Evolutionary conservation across 2,888 invertebrate species (phyloP).

Genomic region (Dioctria linearis): DNA sequence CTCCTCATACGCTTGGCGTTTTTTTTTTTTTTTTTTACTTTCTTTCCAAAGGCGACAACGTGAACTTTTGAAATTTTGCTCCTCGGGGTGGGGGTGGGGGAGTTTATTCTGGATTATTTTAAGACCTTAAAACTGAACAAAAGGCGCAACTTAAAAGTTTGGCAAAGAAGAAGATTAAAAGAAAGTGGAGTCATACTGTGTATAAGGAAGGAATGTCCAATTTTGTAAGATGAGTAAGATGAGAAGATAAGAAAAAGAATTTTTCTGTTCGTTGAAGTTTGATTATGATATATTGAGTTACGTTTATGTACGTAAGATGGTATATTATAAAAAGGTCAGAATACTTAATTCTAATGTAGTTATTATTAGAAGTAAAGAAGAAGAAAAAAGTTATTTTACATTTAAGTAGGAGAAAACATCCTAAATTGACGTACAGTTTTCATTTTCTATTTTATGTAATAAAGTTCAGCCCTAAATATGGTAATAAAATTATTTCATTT

Average conservation of each 20-base stretch:
- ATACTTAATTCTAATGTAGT: no score
- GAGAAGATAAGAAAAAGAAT: not conserved
- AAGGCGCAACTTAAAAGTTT: slow-evolving; percentile 21
- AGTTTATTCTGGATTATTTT: slow-evolving; percentile 14
- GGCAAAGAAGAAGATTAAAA: slow-evolving; percentile 8
- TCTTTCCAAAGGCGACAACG: not conserved
- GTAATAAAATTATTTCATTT: no score
- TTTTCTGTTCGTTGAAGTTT: not conserved
- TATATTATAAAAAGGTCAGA: no score
- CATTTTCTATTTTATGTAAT: no score
- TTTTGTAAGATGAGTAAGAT: not conserved
- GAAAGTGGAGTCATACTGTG: not conserved
- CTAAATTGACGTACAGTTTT: no score
- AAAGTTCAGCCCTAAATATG: no score
- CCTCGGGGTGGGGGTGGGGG: not conserved
- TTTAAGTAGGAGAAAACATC: no score
- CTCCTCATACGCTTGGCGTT: not conserved
- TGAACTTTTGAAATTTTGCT: not conserved
- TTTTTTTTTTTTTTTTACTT: slow-evolving; percentile 3
- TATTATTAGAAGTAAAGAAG: no score
- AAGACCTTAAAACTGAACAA: not conserved
- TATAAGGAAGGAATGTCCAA: not conserved
- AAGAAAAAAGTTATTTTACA: no score
- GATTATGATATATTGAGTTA: not conserved
- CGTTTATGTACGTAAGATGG: no score